Base-by-base conservation (phyloP, 2,888 invertebrate species). In the Amaurobius ferox region DNA sequence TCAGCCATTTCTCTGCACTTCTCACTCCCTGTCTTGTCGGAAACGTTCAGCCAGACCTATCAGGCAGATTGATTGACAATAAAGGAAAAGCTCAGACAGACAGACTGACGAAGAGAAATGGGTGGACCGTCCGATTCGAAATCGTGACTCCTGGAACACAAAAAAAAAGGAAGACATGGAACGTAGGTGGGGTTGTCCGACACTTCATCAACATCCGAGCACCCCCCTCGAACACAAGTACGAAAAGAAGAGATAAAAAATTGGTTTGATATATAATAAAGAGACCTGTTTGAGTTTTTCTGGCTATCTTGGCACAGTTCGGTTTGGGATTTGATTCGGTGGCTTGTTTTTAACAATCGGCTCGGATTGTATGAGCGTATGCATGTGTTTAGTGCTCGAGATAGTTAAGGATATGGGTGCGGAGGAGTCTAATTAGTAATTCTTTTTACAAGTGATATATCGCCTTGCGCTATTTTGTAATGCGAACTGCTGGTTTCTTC, bases 41-140 rank as follows among this genome's bases (percentile, higher is more conserved):
- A 85, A 71, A 40, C 28, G 39, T 40, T 55, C 55, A 64, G 77
- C 26, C 83, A 66, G 71, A 40, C 80, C 73, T 72, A 66, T 70
- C 64, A 40, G 29, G 44, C 76, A 72, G 83, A 85, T 77, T 77
- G 83, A 83, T 77, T 77, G 83, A 85, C 83, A 85, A 85, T 77
- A 72, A 77, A 35, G 64, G 55, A 71, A 83, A 66, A 44, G 55
- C 48, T 70, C 39, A 28, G 66, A 73, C 40, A 40, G 48, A 83
- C 44, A 55, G 76, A 81, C 77, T 64, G 72, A 72, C 44, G 80
- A 62, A 70, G 78, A 62, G 32, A 66, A 66, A 66, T 66, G 66
- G 32, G 70, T 61, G 78, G 78, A 39, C 55, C 67, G 32, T 40
- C n/a, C 28, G 67, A 72, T 66, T 67, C 73, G 62, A 77, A 85